Evolutionary conservation across 2,888 invertebrate species (phyloP).

Genomic region (Melanchra persicariae): DNA sequence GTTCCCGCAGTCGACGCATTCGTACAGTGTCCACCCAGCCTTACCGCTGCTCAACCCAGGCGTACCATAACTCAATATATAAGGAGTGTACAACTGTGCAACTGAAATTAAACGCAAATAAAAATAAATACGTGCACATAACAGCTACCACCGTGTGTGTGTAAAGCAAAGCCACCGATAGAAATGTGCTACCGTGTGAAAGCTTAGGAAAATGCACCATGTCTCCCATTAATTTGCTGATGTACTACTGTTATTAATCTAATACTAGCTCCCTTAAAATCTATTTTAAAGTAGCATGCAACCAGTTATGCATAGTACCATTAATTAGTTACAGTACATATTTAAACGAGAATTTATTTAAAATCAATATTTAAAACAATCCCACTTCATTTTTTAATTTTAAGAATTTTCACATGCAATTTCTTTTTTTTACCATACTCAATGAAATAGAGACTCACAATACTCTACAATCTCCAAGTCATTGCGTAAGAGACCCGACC

Average conservation of each 20-base stretch:
- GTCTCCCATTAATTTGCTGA: constrained; percentile 89
- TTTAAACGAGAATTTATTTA: constrained; percentile 40
- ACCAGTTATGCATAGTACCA: constrained; percentile 72
- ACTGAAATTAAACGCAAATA: constrained; percentile 90
- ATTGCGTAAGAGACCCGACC: constrained; percentile 45
- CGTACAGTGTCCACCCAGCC: constrained; percentile 89
- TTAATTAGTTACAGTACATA: constrained; percentile 65
- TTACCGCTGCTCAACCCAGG: constrained; percentile 86
- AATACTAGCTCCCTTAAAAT: constrained; percentile 71
- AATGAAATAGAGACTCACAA: constrained; percentile 54
- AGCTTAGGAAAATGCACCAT: constrained; percentile 90
- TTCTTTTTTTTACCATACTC: constrained; percentile 34
- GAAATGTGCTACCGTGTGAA: constrained; percentile 81
- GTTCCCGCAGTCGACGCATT: constrained; percentile 94
- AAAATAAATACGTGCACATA: constrained; percentile 89
- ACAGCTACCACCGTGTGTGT: constrained; percentile 82
- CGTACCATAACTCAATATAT: constrained; percentile 89
- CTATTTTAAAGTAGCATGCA: constrained; percentile 79
- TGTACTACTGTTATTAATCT: constrained; percentile 75
- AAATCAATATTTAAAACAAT: constrained; percentile 42
- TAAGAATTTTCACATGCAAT: constrained; percentile 65
- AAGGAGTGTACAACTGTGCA: constrained; percentile 91
- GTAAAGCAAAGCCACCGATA: constrained; percentile 86
- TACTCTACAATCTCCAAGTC: constrained; percentile 49
- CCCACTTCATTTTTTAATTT: constrained; percentile 24